phyloP scores from a whole-genome alignment of 2,797 vertebrate genomes.

The Podarcis siculus region DNA sequence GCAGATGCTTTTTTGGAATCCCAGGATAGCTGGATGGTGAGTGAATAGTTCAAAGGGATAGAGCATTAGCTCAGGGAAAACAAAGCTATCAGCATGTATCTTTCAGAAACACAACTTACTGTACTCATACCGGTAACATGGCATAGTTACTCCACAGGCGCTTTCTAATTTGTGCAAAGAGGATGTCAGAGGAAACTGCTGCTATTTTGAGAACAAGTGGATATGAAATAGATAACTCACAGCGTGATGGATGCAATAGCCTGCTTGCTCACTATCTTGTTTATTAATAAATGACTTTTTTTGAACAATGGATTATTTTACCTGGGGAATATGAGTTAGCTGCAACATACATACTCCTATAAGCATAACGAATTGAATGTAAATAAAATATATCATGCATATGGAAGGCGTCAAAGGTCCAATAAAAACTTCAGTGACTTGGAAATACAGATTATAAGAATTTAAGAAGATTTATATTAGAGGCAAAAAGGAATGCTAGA shows the following conservation, averaged over 20 bases:
- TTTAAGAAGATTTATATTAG: background rate
- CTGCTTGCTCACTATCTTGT: conserved; percentile 45
- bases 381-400: background rate
- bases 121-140: conserved; percentile 35
- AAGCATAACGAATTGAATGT: background rate
- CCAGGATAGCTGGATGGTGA: background rate
- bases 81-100: background rate
- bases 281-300: conserved; percentile 58
- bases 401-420: background rate
- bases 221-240: conserved; percentile 63
- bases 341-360: background rate
- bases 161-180: conserved; percentile 46
- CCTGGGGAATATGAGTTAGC: conserved; percentile 10
- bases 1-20: background rate
- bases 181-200: conserved; percentile 8
- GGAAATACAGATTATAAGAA: fast-evolving
- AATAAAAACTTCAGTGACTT: background rate
- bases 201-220: conserved; percentile 32
- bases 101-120: conserved; percentile 27
- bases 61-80: conserved; percentile 23
- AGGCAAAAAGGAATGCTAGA: fast-evolving
- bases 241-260: conserved; percentile 44
- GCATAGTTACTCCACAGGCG: background rate
- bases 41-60: conserved; percentile 18
- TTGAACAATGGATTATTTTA: conserved; percentile 43